Evolutionary conservation across 2,797 vertebrate genomes (phyloP).

Genomic region (Peromyscus eremicus): DNA sequence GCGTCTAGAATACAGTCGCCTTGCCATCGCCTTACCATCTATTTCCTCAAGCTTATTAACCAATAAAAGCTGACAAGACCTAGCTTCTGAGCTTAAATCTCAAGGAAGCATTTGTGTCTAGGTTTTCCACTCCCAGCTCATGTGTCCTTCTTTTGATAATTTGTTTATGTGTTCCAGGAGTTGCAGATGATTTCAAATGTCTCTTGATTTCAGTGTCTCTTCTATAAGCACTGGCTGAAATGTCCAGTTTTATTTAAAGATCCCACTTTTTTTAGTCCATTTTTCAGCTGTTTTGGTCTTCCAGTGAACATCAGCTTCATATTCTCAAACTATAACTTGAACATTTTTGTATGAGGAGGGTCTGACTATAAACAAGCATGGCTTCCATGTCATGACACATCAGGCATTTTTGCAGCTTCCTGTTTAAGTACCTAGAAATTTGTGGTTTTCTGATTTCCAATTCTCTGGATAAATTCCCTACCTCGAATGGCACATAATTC

Average conservation of each 20-base stretch:
- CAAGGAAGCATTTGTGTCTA: slow-evolving; percentile 34
- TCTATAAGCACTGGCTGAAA: slow-evolving; percentile 55
- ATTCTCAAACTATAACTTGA: neutral
- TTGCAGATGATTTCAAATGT: slow-evolving; percentile 46
- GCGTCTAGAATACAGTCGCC: slow-evolving; percentile 47
- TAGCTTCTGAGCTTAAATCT: slow-evolving; percentile 70
- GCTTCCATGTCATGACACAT: neutral
- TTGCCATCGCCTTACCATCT: slow-evolving; percentile 42
- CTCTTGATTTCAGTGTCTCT: slow-evolving; percentile 15
- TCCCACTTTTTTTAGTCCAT: slow-evolving; percentile 39
- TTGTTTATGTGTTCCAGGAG: slow-evolving; percentile 59
- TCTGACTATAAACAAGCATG: neutral
- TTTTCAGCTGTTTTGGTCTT: slow-evolving; percentile 8
- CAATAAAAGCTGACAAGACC: slow-evolving; percentile 72
- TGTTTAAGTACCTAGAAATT: neutral
- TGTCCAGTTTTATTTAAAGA: slow-evolving; percentile 54
- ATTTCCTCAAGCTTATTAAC: slow-evolving; percentile 71
- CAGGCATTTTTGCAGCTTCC: neutral
- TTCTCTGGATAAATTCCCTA: neutral
- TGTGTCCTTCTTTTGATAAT: slow-evolving; percentile 54
- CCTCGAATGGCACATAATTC: neutral
- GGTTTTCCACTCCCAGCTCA: neutral
- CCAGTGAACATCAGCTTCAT: slow-evolving; percentile 1
- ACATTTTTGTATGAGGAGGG: neutral
- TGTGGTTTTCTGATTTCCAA: neutral